Evolutionary conservation across 2,797 vertebrate genomes (phyloP), one percentile per base, ranked within the genome.

Genomic region (Danio choprae): DNA sequence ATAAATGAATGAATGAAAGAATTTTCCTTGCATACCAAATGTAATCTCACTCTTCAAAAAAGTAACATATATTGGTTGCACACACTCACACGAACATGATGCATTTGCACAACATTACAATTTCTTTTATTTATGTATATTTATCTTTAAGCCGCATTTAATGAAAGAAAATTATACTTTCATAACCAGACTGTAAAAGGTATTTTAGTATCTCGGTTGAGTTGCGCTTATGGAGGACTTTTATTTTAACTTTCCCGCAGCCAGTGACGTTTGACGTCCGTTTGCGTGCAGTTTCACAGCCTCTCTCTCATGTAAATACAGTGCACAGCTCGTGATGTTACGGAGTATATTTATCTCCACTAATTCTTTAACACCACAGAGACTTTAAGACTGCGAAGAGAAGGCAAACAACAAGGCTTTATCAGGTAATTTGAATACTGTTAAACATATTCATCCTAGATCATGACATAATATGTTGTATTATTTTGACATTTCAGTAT

Each of bases 271-370:
- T 9, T 18, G 4, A 15, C 20, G 4, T 10, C 2, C 10, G 7
- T 38, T 38, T 56, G 77, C 10, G 38, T 36, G 15, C 0, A 1
- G 15, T 2, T 80, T 80, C 77, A 64, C 77, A 20, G 1, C 10
- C 4, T 51, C 7, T 46, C 36, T 55, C 60, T 16, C 36, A 11
- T 56, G 77, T 79, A 79, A 79, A 79, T 72, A 72, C 68, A 46
- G 10, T 55, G 20, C 18, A 62, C 58, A 13, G 38, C 40, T 18
- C 8, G 36, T 13, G 58, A 79, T 79, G 58, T 44, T 41, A 40
- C 10, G 11, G 10, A n/a, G 15, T 53, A 77, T 41, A 50, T 70
- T 43, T 53, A 56, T 70, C 29, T 62, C 48, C 15, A 6, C 38
- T n/a, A 69, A 69, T 40, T 36, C 6, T 79, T 51, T 53, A 63